A percentile compares a stretch with the other conserved stretches of the same genome.
phyloP scores from a whole-genome alignment of 2,797 vertebrate genomes.

The Ibycter americanus region DNA sequence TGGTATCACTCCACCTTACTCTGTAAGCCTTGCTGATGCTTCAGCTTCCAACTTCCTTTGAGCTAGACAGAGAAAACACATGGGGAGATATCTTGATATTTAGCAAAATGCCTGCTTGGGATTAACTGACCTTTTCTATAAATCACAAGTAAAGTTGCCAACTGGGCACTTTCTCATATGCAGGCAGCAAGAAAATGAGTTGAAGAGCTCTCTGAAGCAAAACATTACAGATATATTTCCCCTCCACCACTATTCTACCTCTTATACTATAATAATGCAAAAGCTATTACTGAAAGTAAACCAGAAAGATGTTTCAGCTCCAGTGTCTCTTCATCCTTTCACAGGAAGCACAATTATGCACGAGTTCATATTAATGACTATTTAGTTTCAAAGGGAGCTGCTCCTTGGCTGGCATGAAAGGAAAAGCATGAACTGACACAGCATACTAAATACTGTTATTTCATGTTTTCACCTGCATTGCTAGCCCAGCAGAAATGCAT shows the following conservation, averaged over 20 bases:
- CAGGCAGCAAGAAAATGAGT: slow-evolving; percentile 57
- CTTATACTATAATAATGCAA: neutral
- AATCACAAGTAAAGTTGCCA: slow-evolving; percentile 69
- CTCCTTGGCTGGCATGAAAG: neutral
- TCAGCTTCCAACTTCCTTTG: slow-evolving; percentile 11
- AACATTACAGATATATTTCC: neutral
- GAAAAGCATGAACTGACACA: neutral
- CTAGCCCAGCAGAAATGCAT: neutral
- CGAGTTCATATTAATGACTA: neutral
- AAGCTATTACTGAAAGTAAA: slow-evolving; percentile 17
- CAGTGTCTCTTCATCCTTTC: neutral
- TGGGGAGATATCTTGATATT: slow-evolving; percentile 60
- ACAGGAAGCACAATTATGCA: neutral
- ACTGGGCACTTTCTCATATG: slow-evolving; percentile 40
- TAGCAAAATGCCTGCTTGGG: slow-evolving; percentile 68
- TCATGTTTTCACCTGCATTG: neutral
- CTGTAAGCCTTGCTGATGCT: slow-evolving; percentile 18
- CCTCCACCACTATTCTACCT: neutral
- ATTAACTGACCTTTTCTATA: slow-evolving; percentile 75
- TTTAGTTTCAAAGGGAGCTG: slow-evolving; percentile 15
- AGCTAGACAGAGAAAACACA: slow-evolving; percentile 15
- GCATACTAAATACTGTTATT: neutral
- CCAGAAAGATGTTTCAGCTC: neutral
- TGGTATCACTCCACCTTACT: neutral
- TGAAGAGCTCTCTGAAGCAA: slow-evolving; percentile 56